Base-by-base conservation (phyloP, 2,113 vertebrate species). In the Pygoscelis antarcticus region DNA sequence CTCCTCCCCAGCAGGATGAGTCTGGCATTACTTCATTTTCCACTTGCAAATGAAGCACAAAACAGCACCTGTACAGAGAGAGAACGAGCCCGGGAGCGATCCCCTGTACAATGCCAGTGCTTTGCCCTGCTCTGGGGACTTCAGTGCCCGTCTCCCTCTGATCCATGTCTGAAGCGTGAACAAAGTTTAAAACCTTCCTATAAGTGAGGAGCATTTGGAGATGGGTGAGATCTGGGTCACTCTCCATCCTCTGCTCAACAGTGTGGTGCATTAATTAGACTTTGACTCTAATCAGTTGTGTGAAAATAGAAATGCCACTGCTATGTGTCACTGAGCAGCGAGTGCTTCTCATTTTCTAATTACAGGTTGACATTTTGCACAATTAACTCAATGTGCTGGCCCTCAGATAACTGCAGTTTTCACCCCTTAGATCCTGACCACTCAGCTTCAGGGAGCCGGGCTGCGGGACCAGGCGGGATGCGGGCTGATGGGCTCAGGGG, bases 51-150 rank as follows among this genome's bases (percentile, higher is more conserved):
- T 0, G 6, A 46, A 36, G 72, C 44, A 26, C 14, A 5, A 34
- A 52, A 3, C 0, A 1, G 23, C 32, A 18, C 23, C 60, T 6
- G 34, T 7, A 21, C 30, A 26, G 68, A 11, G 46, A 7, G 38
- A 29, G 52, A 4, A 5, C 1, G 7, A 17, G 46, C 46, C 36
- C 2, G 16, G 29, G 51, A 44, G 32, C 0, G 16, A 51, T 52
- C 6, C 38, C n/a, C n/a, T 4, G 7, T 13, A 2, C 29, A 6
- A 19, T 0, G 4, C 26, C 26, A 32, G 27, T 1, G 1, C 70
- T 27, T 19, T 21, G 40, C 62, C 19, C 69, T 27, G 58, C 68
- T 4, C 30, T 10, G n/a, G 66, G 54, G 9, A 15, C 38, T 7
- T 32, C 38, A 3, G 2, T 5, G 15, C 29, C 72, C 2, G 0